Conservation (phyloP, 2,888 invertebrate genomes). For the Ditylenchus weischeri region DNA sequence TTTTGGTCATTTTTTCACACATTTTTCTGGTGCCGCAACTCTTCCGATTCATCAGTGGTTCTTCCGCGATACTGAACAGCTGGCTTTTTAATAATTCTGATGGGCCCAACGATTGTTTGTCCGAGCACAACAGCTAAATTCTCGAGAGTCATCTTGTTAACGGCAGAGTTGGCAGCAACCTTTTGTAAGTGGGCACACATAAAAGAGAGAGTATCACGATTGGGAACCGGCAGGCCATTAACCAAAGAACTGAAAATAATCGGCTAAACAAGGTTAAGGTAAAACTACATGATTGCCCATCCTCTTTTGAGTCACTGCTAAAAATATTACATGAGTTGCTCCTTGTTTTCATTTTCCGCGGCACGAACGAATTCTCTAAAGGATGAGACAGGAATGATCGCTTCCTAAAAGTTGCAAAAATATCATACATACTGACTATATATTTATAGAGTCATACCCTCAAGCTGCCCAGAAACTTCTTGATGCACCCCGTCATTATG, state of each 20-base stretch:
- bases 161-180: slow-evolving; percentile 60
- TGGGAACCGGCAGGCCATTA: slow-evolving; percentile 80
- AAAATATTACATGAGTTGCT: slow-evolving; percentile 62
- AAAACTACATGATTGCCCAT: too few relatives aligned
- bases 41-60: too few relatives aligned
- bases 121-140: slow-evolving; percentile 89
- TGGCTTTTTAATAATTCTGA: neutral
- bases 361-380: slow-evolving; percentile 79
- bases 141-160: slow-evolving; percentile 81
- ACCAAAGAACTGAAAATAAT: slow-evolving; percentile 64
- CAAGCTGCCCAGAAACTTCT: slow-evolving; percentile 84
- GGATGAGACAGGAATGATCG: slow-evolving; percentile 76
- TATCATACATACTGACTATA: too few relatives aligned
- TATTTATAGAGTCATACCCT: slow-evolving; percentile 59
- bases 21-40: too few relatives aligned
- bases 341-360: slow-evolving; percentile 58
- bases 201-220: slow-evolving; percentile 89
- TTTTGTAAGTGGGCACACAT: slow-evolving; percentile 81
- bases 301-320: too few relatives aligned
- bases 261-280: too few relatives aligned
- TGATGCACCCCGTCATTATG: slow-evolving; percentile 86
- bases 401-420: slow-evolving; percentile 66
- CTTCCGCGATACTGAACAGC: too few relatives aligned
- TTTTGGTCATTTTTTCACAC: too few relatives aligned
- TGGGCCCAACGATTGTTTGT: slow-evolving; percentile 82